Percentiles rank a stretch among this genome's conserved stretches.
Evolutionary conservation across 2,888 invertebrate genomes (phyloP).

Genomic region (Scaptodrosophila latifasciaeformis): DNA sequence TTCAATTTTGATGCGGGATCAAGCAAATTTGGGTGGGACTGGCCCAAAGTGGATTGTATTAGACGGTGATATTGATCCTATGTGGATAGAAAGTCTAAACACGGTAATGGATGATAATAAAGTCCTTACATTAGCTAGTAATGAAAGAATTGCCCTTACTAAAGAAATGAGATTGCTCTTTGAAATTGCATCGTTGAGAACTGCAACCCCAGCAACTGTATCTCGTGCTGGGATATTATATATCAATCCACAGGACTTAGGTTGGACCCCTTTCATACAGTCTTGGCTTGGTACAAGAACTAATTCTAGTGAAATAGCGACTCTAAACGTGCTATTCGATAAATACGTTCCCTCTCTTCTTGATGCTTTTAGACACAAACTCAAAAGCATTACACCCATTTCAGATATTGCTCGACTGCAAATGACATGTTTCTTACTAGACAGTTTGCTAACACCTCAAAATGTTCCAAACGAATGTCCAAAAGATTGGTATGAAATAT

Average conservation of each 20-base stretch:
- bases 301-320: conserved; percentile 84
- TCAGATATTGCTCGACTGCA: conserved; percentile 92
- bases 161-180: conserved; percentile 93
- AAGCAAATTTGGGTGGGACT: conserved; percentile 90
- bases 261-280: conserved; percentile 93
- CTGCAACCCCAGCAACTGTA: conserved; percentile 96
- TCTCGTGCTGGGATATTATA: conserved; percentile 95
- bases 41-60: conserved; percentile 96
- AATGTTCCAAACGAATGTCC: conserved; percentile 91
- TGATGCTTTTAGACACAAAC: conserved; percentile 82
- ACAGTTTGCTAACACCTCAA: conserved; percentile 86
- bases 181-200: conserved; percentile 91
- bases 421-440: conserved; percentile 90
- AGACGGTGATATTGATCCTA: conserved; percentile 97
- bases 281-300: conserved; percentile 90
- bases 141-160: conserved; percentile 94
- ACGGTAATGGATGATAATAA: conserved; percentile 99
- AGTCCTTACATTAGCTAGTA: conserved; percentile 92
- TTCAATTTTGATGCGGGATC: conserved; percentile 94
- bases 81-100: conserved; percentile 98
- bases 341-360: conserved; percentile 92
- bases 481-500: conserved; percentile 93
- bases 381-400: conserved; percentile 93
- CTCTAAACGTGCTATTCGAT: conserved; percentile 90
- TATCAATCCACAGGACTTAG: conserved; percentile 94